Evolutionary conservation across 1,140 invertebrate species (phyloP), one percentile per base, ranked within the genome.

Genomic region (Zaprionus inermis): DNA sequence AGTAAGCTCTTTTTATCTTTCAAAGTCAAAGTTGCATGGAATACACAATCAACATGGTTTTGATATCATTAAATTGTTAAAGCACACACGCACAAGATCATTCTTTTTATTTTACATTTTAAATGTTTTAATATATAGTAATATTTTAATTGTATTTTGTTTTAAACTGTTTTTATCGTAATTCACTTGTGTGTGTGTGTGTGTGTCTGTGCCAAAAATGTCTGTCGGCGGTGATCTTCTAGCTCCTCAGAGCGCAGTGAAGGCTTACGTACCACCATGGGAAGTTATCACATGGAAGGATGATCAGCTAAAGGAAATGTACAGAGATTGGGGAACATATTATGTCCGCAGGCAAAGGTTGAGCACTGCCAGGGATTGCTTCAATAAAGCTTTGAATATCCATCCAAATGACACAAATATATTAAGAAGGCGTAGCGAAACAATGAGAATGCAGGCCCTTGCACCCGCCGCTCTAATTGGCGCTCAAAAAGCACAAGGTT

Each of bases 251-350:
- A 32, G 36, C 11, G 56, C 36, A 2, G 49, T 76, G n/a, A 58
- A 34, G 14, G 61, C 68, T 7, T n/a, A 76, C 0, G 30, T 78
- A 32, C 10, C 52, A 36, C 75, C 89, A 22, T 91, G 90, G 90
- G 63, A 86, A 38, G 30, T 55, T 5, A 66, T 79, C n/a, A 28
- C 34, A 2, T 84, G 84, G 79, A 56, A 61, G 1, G 51, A 74
- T 2, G 70, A 72, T 1, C 77, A 76, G 5, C 64, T 74, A 32
- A 64, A 57, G 14, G 10, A 20, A 10, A 74, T 91, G 28, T 86
- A 86, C 24, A 72, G 65, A 7, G 84, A 90, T 56, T 91, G 84
- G 84, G 81, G 69, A 0, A 14, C 55, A 3, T 71, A 76, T 28
- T 72, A 78, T 12, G 65, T 56, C 0, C 59, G 51, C 3, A 63